These are phyloP conservation scores for Drepana falcataria DNA, from an alignment of 2,888 invertebrate species.

Conservation along the genomic window DNA sequence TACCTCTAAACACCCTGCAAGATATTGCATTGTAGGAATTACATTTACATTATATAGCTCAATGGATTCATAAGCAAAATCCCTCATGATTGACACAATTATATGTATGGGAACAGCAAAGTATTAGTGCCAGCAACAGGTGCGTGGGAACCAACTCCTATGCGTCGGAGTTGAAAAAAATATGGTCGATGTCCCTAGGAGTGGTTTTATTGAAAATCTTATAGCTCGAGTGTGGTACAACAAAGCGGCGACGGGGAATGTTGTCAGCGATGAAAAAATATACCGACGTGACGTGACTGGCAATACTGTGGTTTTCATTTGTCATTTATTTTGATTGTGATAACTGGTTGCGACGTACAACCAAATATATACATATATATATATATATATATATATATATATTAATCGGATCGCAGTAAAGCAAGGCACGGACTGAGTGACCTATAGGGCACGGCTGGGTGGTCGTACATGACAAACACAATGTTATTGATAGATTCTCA, in stretches of 20 bases:
- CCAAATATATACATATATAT: too few relatives aligned
- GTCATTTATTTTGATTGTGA: constrained; percentile 80
- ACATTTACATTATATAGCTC: too few relatives aligned
- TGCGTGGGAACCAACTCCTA: constrained; percentile 63
- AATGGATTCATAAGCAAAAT: too few relatives aligned
- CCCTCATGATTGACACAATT: too few relatives aligned
- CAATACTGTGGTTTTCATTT: constrained; percentile 71
- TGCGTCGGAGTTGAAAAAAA: constrained; percentile 44
- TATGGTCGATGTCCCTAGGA: constrained; percentile 55
- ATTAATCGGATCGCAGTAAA: constrained; percentile 23
- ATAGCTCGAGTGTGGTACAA: constrained; percentile 55
- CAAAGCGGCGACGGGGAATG: constrained; percentile 62
- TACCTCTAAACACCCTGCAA: too few relatives aligned
- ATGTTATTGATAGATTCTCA: too few relatives aligned
- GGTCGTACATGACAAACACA: background rate
- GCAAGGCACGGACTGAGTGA: background rate
- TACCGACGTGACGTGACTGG: constrained; percentile 64
- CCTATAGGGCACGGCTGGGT: background rate
- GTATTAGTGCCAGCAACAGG: constrained; percentile 39
- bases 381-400: too few relatives aligned
- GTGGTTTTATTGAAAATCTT: constrained; percentile 69
- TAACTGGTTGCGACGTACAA: constrained; percentile 48
- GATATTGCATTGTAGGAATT: too few relatives aligned
- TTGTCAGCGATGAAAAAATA: constrained; percentile 55
- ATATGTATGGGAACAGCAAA: background rate